A percentile compares a stretch with the other conserved stretches of the same genome.
Conservation (phyloP, 2,113 vertebrate species). For the Malurus melanocephalus region DNA sequence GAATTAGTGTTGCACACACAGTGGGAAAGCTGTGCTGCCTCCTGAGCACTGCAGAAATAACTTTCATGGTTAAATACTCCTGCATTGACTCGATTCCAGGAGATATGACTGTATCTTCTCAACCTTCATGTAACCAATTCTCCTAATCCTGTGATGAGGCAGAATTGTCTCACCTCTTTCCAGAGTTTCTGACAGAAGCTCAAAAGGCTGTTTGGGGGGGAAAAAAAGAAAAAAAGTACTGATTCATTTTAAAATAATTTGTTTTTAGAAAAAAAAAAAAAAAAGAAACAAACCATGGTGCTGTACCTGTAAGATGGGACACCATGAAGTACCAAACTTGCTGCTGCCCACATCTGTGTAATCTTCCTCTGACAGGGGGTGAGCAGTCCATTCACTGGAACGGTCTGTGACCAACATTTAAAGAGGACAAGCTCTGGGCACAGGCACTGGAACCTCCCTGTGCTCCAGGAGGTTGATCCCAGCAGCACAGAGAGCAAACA, state of each 20-base stretch:
- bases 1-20: neutral
- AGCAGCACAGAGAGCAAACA: neutral
- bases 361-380: fast-evolving
- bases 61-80: neutral
- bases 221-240: too few relatives aligned
- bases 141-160: neutral
- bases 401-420: neutral
- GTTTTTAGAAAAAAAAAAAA: neutral
- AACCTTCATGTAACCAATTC: neutral
- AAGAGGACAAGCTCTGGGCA: neutral
- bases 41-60: neutral
- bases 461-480: neutral
- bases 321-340: neutral
- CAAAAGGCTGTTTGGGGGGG: neutral
- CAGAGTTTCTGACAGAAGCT: neutral
- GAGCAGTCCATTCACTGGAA: neutral
- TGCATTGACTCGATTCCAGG: neutral
- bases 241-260: neutral
- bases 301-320: too few relatives aligned
- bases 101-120: neutral
- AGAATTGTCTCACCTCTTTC: neutral
- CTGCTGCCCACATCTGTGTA: neutral
- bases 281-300: fast-evolving
- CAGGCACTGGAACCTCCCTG: neutral
- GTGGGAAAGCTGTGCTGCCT: neutral